These are phyloP conservation scores for Zeus faber DNA, from an alignment of 2,113 vertebrate species.

Conservation along the genomic window DNA sequence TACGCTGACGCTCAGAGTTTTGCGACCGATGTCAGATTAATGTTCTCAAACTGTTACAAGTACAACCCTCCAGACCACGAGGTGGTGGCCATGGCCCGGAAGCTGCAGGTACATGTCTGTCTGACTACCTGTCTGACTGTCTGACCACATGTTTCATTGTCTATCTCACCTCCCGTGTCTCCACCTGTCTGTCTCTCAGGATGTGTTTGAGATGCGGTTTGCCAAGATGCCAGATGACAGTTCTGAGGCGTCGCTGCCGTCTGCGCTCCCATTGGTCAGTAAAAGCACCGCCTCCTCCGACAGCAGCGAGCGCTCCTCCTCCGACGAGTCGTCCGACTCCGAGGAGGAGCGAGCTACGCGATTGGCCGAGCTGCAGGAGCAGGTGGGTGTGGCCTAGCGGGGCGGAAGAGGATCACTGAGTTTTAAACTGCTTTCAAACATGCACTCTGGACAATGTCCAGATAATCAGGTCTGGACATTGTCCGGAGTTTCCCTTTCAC, in stretches of 20 bases:
- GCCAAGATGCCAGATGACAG: constrained; percentile 98
- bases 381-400: constrained; percentile 82
- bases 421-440: no score
- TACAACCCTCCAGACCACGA: constrained; percentile 98
- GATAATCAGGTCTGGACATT: no score
- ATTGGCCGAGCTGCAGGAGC: constrained; percentile 96
- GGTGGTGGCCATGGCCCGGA: constrained; percentile 97
- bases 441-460: no score
- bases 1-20: constrained; percentile 95
- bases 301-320: constrained; percentile 92
- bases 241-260: constrained; percentile 74
- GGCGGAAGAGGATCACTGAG: no score
- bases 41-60: constrained; percentile 99
- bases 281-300: constrained; percentile 91
- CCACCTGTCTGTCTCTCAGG: constrained; percentile 64
- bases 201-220: constrained; percentile 98
- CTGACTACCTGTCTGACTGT: background rate
- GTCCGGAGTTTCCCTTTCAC: no score
- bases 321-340: constrained; percentile 89
- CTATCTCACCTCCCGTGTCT: background rate
- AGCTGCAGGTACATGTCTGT: constrained; percentile 86
- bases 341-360: constrained; percentile 96
- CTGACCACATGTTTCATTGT: background rate
- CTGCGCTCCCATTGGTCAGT: constrained; percentile 84
- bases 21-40: constrained; percentile 94